A percentile compares a stretch with the other conserved stretches of the same genome.
Evolutionary conservation across 2,888 invertebrate genomes (phyloP).

Genomic region (Brachyptera risi): DNA sequence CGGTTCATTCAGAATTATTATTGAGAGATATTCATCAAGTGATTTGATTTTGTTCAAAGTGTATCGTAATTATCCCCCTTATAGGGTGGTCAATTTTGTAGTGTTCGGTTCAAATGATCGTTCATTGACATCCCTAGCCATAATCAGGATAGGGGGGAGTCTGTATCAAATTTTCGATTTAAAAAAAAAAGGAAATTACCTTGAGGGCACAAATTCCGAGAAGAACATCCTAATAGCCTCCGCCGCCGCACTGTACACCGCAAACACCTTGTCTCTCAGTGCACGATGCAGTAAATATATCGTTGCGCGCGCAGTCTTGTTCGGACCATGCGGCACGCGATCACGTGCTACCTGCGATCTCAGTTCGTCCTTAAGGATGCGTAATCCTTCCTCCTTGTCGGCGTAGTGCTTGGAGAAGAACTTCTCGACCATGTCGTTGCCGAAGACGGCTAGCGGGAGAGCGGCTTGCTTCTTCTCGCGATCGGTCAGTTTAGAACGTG

Average conservation of each 20-base stretch:
- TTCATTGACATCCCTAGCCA: too few species aligned
- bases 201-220: constrained; percentile 76
- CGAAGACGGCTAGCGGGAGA: constrained; percentile 85
- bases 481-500: constrained; percentile 60
- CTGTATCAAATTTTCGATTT: too few species aligned
- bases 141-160: too few species aligned
- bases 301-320: constrained; percentile 79
- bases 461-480: constrained; percentile 84
- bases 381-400: constrained; percentile 54
- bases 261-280: constrained; percentile 82
- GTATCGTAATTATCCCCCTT: too few species aligned
- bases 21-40: too few species aligned
- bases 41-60: too few species aligned
- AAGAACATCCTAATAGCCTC: constrained; percentile 76
- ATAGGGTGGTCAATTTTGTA: too few species aligned
- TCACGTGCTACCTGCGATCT: constrained; percentile 37
- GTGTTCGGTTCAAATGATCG: too few species aligned
- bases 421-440: constrained; percentile 83
- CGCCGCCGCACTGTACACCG: constrained; percentile 80
- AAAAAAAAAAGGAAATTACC: too few species aligned
- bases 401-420: constrained; percentile 87
- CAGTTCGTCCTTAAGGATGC: constrained; percentile 48
- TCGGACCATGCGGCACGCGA: constrained; percentile 46
- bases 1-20: too few species aligned
- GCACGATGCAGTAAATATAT: constrained; percentile 74